These are phyloP conservation scores for Homarus gammarus DNA, from an alignment of 2,888 invertebrate genomes.

Conservation along the genomic window DNA sequence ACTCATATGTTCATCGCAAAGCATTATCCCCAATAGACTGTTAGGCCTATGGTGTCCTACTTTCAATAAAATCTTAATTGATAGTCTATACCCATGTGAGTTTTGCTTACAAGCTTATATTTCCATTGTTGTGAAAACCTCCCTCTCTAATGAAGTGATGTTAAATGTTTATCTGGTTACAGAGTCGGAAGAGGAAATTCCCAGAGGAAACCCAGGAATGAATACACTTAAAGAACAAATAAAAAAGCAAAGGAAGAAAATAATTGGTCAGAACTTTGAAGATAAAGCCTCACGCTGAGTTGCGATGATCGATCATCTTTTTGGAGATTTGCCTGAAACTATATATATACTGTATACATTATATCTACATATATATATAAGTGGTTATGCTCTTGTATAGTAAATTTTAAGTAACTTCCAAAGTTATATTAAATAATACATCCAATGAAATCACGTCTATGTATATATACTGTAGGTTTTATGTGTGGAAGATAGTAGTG, in stretches of 20 bases:
- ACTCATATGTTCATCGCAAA: no score
- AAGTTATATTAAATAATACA: background rate
- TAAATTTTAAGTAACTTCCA: background rate
- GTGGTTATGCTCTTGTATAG: background rate
- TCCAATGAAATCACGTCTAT: background rate
- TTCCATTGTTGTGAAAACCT: background rate
- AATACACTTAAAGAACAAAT: slow-evolving; percentile 74
- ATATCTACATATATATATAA: background rate
- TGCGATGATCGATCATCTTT: background rate
- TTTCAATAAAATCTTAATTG: no score
- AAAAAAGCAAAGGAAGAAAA: slow-evolving; percentile 75
- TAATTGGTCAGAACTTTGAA: slow-evolving; percentile 64
- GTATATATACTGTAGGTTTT: background rate
- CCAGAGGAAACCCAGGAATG: slow-evolving; percentile 46
- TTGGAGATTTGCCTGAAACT: no score
- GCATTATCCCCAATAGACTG: no score
- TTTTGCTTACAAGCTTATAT: no score
- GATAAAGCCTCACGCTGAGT: slow-evolving; percentile 62
- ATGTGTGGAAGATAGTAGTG: background rate
- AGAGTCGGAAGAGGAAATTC: slow-evolving; percentile 62
- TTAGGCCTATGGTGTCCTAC: no score
- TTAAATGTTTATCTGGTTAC: background rate
- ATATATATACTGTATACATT: no score
- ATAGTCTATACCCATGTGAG: no score
- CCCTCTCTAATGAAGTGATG: background rate